A percentile compares a stretch with the other conserved stretches of the same genome.
phyloP scores from a whole-genome alignment of 1,140 invertebrate species.

The Araneus ventricosus region DNA sequence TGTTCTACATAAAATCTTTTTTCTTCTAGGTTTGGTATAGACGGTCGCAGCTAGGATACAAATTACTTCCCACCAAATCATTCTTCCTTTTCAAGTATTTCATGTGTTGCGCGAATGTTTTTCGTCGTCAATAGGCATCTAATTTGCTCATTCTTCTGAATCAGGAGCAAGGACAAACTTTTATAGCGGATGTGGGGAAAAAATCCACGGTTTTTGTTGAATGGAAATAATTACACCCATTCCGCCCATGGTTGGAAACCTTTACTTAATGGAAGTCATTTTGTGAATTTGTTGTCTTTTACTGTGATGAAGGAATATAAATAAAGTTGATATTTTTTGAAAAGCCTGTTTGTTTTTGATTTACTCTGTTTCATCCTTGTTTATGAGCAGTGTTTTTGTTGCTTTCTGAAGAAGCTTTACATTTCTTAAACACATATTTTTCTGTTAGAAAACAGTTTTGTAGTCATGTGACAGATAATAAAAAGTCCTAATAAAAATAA shows the following conservation, averaged over 20 bases:
- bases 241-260: slow-evolving; percentile 72
- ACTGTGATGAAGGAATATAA: slow-evolving; percentile 73
- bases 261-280: slow-evolving; percentile 27
- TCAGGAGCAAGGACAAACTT: neutral
- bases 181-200: neutral
- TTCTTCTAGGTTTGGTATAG: slow-evolving; percentile 67
- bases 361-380: neutral
- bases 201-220: neutral
- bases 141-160: slow-evolving; percentile 39
- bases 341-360: neutral
- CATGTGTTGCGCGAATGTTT: slow-evolving; percentile 9
- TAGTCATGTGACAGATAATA: too few relatives aligned
- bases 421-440: too few relatives aligned
- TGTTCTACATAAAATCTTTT: too few relatives aligned
- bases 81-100: slow-evolving; percentile 53
- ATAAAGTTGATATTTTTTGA: slow-evolving; percentile 73
- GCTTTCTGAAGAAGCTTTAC: too few relatives aligned
- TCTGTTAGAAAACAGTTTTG: too few relatives aligned
- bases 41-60: slow-evolving; percentile 57
- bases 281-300: slow-evolving; percentile 71
- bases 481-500: too few relatives aligned
- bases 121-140: slow-evolving; percentile 25
- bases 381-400: too few relatives aligned
- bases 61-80: slow-evolving; percentile 24
- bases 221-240: slow-evolving; percentile 57